Evolutionary conservation across 2,888 invertebrate genomes (phyloP).

Genomic region (Thymelicus lineola): DNA sequence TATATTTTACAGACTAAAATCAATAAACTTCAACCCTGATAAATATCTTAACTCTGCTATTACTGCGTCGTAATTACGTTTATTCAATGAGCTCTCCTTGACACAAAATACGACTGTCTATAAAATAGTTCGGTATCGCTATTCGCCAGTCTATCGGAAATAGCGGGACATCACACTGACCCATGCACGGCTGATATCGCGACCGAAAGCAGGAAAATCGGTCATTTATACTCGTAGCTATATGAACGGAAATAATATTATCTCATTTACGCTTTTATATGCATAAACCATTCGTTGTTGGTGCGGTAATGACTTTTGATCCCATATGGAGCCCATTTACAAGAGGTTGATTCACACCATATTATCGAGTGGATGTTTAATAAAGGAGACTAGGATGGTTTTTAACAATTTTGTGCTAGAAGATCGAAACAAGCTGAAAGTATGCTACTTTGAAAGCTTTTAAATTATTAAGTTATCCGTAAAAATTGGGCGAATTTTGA

Average conservation of each 20-base stretch:
- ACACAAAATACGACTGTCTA: conserved; percentile 27
- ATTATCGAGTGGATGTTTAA: neutral
- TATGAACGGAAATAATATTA: conserved; percentile 45
- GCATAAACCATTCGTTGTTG: conserved; percentile 9
- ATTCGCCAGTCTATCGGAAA: conserved; percentile 48
- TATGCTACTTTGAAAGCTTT: no score
- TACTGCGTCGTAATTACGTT: conserved; percentile 11
- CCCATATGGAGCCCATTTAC: conserved; percentile 4
- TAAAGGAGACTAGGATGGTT: no score
- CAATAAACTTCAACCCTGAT: neutral
- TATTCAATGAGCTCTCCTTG: conserved; percentile 27
- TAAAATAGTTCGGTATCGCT: conserved; percentile 12
- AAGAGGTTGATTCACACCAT: conserved; percentile 3
- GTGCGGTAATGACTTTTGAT: conserved; percentile 11
- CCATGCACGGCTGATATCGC: conserved; percentile 55
- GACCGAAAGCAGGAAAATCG: conserved; percentile 58
- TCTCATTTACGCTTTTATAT: conserved; percentile 33
- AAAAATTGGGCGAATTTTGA: no score
- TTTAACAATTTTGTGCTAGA: no score
- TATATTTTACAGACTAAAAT: no score
- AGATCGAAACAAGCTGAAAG: no score
- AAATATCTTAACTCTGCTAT: neutral
- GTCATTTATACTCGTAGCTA: conserved; percentile 47
- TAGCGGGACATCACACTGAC: conserved; percentile 53
- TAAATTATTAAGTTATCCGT: no score